phyloP scores from a whole-genome alignment of 2,888 invertebrate genomes.

The Cactoblastis cactorum region DNA sequence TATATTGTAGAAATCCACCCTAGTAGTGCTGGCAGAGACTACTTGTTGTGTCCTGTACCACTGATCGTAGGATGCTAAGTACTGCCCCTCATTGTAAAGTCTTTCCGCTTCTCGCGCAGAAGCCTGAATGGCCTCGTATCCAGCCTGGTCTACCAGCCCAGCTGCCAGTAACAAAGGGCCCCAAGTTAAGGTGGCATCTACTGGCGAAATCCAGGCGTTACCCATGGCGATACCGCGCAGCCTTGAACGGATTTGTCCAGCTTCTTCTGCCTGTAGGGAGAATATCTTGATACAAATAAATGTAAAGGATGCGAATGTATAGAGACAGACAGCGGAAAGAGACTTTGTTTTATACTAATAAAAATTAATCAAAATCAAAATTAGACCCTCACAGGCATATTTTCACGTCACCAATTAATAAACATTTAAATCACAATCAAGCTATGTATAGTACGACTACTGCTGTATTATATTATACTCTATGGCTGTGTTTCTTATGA shows the following conservation, averaged over 20 bases:
- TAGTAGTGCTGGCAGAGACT: slow-evolving; percentile 81
- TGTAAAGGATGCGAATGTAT: background rate
- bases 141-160: slow-evolving; percentile 85
- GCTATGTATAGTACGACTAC: too few species aligned
- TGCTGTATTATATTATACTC: too few species aligned
- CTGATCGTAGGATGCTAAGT: slow-evolving; percentile 78
- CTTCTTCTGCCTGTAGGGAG: slow-evolving; percentile 82
- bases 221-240: slow-evolving; percentile 90
- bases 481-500: too few species aligned
- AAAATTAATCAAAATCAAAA: too few species aligned
- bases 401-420: too few species aligned
- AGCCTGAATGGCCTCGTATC: slow-evolving; percentile 79
- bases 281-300: too few species aligned
- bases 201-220: slow-evolving; percentile 94
- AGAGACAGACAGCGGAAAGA: slow-evolving; percentile 12
- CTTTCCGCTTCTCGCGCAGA: slow-evolving; percentile 77
- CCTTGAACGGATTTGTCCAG: slow-evolving; percentile 82
- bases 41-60: slow-evolving; percentile 83
- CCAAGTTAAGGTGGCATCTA: slow-evolving; percentile 91
- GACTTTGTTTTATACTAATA: too few species aligned
- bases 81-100: slow-evolving; percentile 79
- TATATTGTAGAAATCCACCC: slow-evolving; percentile 91
- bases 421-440: too few species aligned
- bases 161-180: slow-evolving; percentile 87
- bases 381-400: too few species aligned